Conservation (phyloP, 1,140 invertebrate species). For the Condylostylus longicornis region DNA sequence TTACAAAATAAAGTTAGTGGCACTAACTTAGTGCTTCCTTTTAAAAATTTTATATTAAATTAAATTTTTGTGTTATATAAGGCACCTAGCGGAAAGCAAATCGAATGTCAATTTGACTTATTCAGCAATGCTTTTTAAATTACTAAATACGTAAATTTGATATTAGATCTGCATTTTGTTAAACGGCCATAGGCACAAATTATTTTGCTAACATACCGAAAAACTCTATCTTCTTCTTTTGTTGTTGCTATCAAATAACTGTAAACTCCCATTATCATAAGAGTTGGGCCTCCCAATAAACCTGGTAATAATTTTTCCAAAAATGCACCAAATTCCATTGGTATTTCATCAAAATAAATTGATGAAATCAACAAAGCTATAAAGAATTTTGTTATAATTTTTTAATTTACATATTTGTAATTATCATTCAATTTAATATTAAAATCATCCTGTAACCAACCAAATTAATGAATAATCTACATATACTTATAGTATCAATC, state of each 20-base stretch:
- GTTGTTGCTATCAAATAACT: conserved; percentile 45
- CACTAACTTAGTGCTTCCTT: too few species aligned
- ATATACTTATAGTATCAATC: too few species aligned
- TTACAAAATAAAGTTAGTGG: neutral
- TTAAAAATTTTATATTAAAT: too few species aligned
- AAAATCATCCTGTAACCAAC: too few species aligned
- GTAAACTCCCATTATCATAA: conserved; percentile 45
- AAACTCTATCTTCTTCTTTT: conserved; percentile 39
- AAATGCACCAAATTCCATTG: conserved; percentile 37
- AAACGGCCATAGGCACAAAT: neutral
- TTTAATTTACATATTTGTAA: conserved; percentile 36
- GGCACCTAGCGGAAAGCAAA: too few species aligned
- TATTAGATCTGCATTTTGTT: neutral
- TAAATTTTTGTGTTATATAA: too few species aligned
- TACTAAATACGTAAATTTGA: neutral
- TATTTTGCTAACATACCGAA: conserved; percentile 22
- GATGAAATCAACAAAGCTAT: conserved; percentile 23
- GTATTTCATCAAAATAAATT: conserved; percentile 28
- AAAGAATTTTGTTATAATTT: neutral
- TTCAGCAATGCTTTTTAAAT: neutral
- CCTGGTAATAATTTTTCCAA: conserved; percentile 40
- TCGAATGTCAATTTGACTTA: neutral
- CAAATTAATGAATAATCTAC: too few species aligned
- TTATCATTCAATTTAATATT: conserved; percentile 39
- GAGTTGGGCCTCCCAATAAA: conserved; percentile 39